Evolutionary conservation across 2,797 vertebrate species (phyloP), one percentile per base, ranked within the genome.

Genomic region (Rhabdophis nuchalis): DNA sequence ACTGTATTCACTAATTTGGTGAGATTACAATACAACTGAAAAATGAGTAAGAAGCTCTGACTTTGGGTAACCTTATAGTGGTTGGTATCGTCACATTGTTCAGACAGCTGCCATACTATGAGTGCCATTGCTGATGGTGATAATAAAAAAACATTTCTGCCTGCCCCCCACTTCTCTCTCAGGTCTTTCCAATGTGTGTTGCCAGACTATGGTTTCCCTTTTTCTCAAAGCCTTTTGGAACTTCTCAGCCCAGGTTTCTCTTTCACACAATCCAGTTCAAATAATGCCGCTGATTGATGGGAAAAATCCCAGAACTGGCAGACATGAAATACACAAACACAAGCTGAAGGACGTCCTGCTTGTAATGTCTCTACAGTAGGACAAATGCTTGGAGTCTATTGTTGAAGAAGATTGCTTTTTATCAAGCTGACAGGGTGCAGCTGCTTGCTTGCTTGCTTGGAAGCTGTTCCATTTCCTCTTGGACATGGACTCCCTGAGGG

Each of bases 261-360:
- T 72, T 54, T 23, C 46, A 12, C 25, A 11, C 1, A 88, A 1
- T 18, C 1, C 11, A 29, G 14, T 86, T 61, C 25, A 64, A 93
- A 93, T 46, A 88, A 93, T 91, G 93, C 89, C 92, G 85, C 57
- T 96, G 95, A 96, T 93, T 94, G 93, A 96, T 95, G 95, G 87
- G 86, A 88, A 91, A 92, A 93, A 93, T 93, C 93, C 92, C 91
- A 64, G n/a, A 68, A 1, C 88, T 88, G 94, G 93, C 94, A 96
- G 89, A 57, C 92, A 77, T 0, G 11, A 95, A 93, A 94, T 91
- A 93, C 46, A 93, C 93, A 95, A 91, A 91, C 88, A 90, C 3
- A 14, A 53, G 91, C 92, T 93, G 85, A 85, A 90, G 7, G 50
- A 93, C 89, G 87, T 91, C 57, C 50, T 72, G 88, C 90, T 92